These are phyloP conservation scores for Macrosteles quadrilineatus DNA, from an alignment of 1,140 invertebrate genomes.

Conservation along the genomic window DNA sequence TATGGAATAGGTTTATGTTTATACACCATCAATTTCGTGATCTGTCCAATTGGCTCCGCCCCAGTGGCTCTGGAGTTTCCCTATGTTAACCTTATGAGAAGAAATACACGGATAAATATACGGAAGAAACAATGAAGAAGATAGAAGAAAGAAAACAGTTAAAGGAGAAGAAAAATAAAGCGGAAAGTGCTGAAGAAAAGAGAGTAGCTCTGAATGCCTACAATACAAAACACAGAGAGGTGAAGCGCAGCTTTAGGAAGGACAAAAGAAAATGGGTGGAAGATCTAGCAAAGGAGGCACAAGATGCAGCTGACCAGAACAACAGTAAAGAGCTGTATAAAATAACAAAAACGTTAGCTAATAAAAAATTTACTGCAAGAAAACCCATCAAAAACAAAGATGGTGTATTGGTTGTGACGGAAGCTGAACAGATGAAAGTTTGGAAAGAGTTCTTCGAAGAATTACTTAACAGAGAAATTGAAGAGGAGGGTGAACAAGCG, in stretches of 20 bases:
- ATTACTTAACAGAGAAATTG: constrained; percentile 27
- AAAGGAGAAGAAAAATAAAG: constrained; percentile 2
- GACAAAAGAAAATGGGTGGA: neutral
- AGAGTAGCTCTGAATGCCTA: constrained; percentile 1
- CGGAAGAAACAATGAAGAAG: constrained; percentile 5
- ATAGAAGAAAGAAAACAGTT: constrained; percentile 20
- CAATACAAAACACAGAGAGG: constrained; percentile 2
- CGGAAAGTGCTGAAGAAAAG: constrained; percentile 1
- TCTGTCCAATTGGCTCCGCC: too few species aligned
- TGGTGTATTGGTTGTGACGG: neutral
- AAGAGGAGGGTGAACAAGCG: neutral
- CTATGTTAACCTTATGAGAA: too few species aligned
- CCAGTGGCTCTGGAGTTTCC: too few species aligned
- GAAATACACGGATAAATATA: neutral
- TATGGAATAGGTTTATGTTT: too few species aligned
- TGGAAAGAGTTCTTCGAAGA: constrained; percentile 19
- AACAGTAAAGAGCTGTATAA: neutral
- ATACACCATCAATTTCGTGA: too few species aligned
- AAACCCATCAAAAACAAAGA: constrained; percentile 19
- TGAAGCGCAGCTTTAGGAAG: neutral
- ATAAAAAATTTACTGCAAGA: constrained; percentile 9
- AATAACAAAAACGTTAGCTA: constrained; percentile 6
- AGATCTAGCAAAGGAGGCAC: constrained; percentile 7
- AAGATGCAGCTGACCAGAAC: neutral
- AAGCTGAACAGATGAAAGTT: constrained; percentile 4